phyloP scores from a whole-genome alignment of 2,113 vertebrate species.

The Oxygymnocypris stewartii region DNA sequence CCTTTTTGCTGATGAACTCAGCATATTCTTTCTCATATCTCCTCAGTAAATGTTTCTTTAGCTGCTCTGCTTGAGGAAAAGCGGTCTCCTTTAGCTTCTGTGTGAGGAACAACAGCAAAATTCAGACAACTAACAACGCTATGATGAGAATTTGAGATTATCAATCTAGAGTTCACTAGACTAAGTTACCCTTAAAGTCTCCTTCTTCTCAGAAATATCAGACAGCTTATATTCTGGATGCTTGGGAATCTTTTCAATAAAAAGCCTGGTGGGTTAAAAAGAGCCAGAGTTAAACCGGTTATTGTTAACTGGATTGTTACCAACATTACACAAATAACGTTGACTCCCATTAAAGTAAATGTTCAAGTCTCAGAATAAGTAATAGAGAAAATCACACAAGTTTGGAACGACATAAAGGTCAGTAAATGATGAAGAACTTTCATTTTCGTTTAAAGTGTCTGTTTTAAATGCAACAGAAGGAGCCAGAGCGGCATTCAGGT shows the following conservation, averaged over 20 bases:
- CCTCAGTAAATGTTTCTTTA: constrained; percentile 87
- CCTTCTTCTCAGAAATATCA: constrained; percentile 88
- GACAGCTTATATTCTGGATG: constrained; percentile 90
- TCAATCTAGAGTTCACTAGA: neutral
- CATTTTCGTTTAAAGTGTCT: neutral
- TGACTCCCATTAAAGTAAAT: neutral
- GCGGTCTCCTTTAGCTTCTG: constrained; percentile 94
- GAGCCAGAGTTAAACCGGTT: neutral
- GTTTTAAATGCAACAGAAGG: neutral
- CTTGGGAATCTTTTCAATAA: constrained; percentile 94
- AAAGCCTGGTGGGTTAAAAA: constrained; percentile 76
- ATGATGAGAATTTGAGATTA: neutral
- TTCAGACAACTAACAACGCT: neutral
- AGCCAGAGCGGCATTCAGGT: neutral
- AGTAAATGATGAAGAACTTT: neutral
- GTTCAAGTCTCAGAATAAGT: too few species aligned
- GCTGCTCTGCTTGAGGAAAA: constrained; percentile 91
- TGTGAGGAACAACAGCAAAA: constrained; percentile 44
- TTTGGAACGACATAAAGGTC: neutral
- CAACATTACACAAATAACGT: neutral
- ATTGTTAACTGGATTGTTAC: too few species aligned
- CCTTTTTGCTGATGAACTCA: constrained; percentile 84
- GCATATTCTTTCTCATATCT: constrained; percentile 86
- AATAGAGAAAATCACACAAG: neutral
- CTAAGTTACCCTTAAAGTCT: constrained; percentile 83